phyloP scores from a whole-genome alignment of 2,888 invertebrate species.

The Noctua janthina region DNA sequence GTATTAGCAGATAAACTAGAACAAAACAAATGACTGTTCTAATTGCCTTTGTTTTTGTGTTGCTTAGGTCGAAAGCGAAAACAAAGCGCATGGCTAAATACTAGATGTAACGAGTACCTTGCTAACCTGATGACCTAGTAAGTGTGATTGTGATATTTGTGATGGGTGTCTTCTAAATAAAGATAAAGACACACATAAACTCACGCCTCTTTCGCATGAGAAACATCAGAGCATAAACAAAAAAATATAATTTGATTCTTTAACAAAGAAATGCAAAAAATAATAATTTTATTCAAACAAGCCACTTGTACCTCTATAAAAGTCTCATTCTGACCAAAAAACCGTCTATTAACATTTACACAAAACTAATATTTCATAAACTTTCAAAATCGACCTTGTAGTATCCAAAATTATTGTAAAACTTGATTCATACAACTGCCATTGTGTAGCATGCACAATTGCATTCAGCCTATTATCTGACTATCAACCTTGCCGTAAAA shows the following conservation, averaged over 20 bases:
- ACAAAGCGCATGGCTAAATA: neutral
- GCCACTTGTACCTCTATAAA: neutral
- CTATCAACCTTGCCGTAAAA: constrained; percentile 58
- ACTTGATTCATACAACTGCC: constrained; percentile 31
- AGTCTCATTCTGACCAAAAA: neutral
- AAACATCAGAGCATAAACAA: neutral
- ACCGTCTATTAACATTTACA: constrained; percentile 20
- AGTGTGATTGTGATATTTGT: neutral
- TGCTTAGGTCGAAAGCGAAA: too few species aligned
- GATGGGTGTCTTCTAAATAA: neutral
- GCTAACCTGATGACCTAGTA: neutral
- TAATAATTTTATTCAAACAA: neutral
- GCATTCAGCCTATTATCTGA: constrained; percentile 57
- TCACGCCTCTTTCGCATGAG: neutral
- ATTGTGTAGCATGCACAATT: constrained; percentile 60
- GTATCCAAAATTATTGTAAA: constrained; percentile 55
- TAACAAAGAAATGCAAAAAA: neutral
- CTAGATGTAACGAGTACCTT: neutral
- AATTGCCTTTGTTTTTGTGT: neutral
- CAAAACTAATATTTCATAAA: constrained; percentile 39
- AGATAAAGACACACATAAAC: neutral
- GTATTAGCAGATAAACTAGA: neutral
- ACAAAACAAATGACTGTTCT: neutral
- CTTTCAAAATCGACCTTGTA: constrained; percentile 62
- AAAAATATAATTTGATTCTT: neutral